Percentiles rank a stretch among this genome's conserved stretches.
Conservation (phyloP, 92 coral and sea anemone species). For the Micromussa lordhowensis region DNA sequence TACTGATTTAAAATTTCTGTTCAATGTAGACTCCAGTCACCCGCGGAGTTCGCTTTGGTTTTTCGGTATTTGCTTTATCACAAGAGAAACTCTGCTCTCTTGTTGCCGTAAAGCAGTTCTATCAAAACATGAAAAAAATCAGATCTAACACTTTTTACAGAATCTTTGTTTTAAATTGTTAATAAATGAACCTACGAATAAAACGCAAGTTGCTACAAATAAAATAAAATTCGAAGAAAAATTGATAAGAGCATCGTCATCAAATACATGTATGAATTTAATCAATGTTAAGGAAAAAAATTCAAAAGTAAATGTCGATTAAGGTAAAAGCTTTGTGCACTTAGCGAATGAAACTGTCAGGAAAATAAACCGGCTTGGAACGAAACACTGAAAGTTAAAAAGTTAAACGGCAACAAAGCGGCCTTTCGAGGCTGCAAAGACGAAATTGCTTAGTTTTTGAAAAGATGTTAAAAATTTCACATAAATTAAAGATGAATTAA, state of each 20-base stretch:
- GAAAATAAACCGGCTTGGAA: not conserved
- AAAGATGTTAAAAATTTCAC: not conserved
- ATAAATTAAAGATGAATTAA: not conserved
- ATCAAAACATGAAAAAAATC: not conserved
- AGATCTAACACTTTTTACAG: not conserved
- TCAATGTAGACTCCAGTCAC: not conserved
- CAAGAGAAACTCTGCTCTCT: not conserved
- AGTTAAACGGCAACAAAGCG: not conserved
- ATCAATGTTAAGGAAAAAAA: not conserved
- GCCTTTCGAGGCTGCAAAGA: not conserved
- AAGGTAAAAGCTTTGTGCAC: not conserved
- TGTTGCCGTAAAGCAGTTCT: not conserved
- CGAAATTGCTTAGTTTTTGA: not conserved
- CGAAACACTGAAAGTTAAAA: not conserved
- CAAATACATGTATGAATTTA: not conserved
- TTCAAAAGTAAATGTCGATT: not conserved
- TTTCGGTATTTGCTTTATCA: not conserved
- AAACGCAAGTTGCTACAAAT: not conserved
- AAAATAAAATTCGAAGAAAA: not conserved
- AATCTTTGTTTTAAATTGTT: not conserved
- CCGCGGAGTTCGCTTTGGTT: not conserved
- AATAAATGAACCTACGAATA: not conserved
- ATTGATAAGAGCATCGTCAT: not conserved
- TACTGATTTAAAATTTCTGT: not conserved
- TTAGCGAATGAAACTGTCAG: not conserved